Percentiles rank a stretch among this genome's conserved stretches.
These are phyloP conservation scores for Toxotes jaculatrix DNA, from an alignment of 2,113 vertebrate genomes.

Conservation along the genomic window DNA sequence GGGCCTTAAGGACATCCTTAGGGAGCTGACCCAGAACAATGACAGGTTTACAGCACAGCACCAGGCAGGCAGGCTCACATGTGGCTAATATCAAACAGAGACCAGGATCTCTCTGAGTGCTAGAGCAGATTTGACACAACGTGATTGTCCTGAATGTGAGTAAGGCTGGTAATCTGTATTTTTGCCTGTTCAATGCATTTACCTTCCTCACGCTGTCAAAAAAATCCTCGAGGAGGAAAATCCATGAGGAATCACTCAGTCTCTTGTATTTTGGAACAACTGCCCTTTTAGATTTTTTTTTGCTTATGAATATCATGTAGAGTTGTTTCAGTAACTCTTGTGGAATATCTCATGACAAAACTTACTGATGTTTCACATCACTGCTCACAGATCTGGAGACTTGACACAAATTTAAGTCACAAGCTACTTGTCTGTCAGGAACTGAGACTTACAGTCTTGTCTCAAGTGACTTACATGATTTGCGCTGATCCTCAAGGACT, in stretches of 20 bases:
- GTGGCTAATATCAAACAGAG: constrained; percentile 59
- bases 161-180: constrained; percentile 43
- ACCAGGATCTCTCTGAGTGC: constrained; percentile 28
- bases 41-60: constrained; percentile 72
- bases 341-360: not conserved
- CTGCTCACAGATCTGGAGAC: not conserved
- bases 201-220: not conserved
- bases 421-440: not conserved
- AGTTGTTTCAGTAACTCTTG: not conserved
- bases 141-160: constrained; percentile 33
- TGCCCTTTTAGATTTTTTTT: constrained; percentile 22
- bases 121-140: constrained; percentile 47
- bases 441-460: not conserved
- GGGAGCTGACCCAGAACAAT: constrained; percentile 77
- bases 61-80: constrained; percentile 42
- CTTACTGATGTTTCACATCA: not conserved
- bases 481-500: not conserved
- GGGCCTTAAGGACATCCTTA: constrained; percentile 61
- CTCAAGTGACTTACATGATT: not conserved
- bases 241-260: constrained; percentile 26
- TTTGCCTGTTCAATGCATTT: constrained; percentile 47
- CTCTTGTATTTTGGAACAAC: constrained; percentile 36
- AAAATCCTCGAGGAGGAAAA: not conserved
- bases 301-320: constrained; percentile 10
- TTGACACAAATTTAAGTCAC: not conserved